Base-by-base conservation (phyloP, 1,140 invertebrate genomes). In the Drosophila takahashii region DNA sequence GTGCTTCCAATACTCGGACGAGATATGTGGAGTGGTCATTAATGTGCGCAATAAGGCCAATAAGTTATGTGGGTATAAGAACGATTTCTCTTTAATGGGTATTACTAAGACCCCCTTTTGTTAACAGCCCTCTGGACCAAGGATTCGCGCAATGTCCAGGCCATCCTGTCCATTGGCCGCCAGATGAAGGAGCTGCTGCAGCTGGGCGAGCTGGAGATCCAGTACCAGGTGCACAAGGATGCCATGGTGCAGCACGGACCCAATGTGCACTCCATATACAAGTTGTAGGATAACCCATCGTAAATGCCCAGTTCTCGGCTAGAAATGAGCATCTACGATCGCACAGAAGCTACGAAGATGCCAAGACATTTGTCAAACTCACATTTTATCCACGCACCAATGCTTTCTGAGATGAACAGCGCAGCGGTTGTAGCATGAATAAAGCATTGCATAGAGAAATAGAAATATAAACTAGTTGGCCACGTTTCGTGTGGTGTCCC, bases 1-100 rank as follows among this genome's bases (percentile, higher is more conserved):
- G 94, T 96, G 97, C 57, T 99, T 99, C 93, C 97, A 98, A 67
- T 94, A 96, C 79, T 96, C 97, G 69, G 96, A 98, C 76, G 96
- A 99, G 90, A 95, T 99, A 65, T 98, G 97, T 94, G 98, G 98
- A 48, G 98, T 98, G 74, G 98, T 99, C 73, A 97, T 99, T 32
- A 99, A 99, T 93, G 94, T 99, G 72, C 95, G 98, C 93, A 92
- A 93, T 65, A 99, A 98, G 93, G 94, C 95, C 70, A 98, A 99
- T 93, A 99, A 99, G 95, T 95, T 99, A 64, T 89, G 91, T 92
- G 69, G 80, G 91, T 89, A 45, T 42, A 6, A 4, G 13, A 0
- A 9, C 1, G n/a, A n/a, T 16, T 22, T 2, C 18, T 4, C 1
- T 34, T 27, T 37, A 6, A 8, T 37, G 29, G 47, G 8, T 27